Percentiles rank a stretch among this genome's conserved stretches.
Conservation (phyloP, 2,113 vertebrate genomes). For the Scomber japonicus region DNA sequence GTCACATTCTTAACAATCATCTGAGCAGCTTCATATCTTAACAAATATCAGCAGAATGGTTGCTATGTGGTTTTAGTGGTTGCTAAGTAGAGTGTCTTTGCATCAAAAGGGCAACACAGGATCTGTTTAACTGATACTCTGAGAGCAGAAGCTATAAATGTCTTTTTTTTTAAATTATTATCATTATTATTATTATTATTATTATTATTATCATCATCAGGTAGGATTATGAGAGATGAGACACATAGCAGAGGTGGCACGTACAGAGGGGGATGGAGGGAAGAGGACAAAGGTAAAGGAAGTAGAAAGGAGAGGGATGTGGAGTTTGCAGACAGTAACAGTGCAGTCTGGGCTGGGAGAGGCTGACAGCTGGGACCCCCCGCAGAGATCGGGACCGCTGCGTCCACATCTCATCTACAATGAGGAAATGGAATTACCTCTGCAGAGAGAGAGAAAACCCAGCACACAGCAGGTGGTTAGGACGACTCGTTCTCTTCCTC, state of each 20-base stretch:
- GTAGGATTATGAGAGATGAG: neutral
- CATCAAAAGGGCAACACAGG: neutral
- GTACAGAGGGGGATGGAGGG: neutral
- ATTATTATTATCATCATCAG: neutral
- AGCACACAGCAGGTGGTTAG: constrained; percentile 42
- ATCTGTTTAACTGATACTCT: neutral
- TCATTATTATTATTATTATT: no score
- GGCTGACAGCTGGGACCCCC: constrained; percentile 22
- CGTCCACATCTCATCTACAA: constrained; percentile 18
- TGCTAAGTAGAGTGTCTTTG: neutral
- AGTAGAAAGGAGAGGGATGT: neutral
- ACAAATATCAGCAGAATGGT: constrained; percentile 8
- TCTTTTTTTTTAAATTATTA: neutral
- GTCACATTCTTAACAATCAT: neutral
- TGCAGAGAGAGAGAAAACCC: constrained; percentile 28
- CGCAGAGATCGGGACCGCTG: constrained; percentile 1
- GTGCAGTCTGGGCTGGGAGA: constrained; percentile 23
- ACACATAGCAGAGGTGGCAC: neutral
- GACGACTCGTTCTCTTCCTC: constrained; percentile 19
- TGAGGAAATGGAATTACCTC: constrained; percentile 55
- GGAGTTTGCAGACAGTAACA: neutral
- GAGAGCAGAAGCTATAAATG: neutral
- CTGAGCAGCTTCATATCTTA: neutral
- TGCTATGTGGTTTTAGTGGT: neutral
- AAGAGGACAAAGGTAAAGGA: neutral